A percentile compares a stretch with the other conserved stretches of the same genome.
Conservation (phyloP, 1,140 invertebrate species). For the Lasioglossum baleicum region DNA sequence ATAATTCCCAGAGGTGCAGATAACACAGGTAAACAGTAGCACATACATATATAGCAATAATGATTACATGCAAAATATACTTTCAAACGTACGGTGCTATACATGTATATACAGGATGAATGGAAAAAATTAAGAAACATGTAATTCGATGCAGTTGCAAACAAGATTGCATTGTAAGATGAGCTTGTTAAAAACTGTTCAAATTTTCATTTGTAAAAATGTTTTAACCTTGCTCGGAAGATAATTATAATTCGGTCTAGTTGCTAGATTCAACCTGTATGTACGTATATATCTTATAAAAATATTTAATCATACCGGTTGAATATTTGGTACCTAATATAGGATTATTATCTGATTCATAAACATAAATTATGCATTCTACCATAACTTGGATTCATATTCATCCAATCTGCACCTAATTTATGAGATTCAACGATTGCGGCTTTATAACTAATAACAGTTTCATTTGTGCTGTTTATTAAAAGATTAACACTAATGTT, state of each 20-base stretch:
- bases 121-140: no score
- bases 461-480: not conserved
- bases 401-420: slow-evolving; percentile 26
- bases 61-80: not conserved
- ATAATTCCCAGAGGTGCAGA: slow-evolving; percentile 99
- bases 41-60: slow-evolving; percentile 2
- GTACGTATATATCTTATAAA: not conserved
- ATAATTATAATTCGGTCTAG: no score
- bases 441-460: slow-evolving; percentile 15
- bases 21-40: slow-evolving; percentile 90
- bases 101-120: not conserved
- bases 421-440: not conserved
- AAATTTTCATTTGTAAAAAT: no score
- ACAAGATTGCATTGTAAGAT: no score
- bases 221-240: no score
- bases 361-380: slow-evolving; percentile 25
- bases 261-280: no score
- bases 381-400: slow-evolving; percentile 26
- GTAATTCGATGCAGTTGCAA: no score
- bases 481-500: not conserved
- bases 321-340: slow-evolving; percentile 8
- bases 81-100: not conserved
- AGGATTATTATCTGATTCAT: slow-evolving; percentile 27
- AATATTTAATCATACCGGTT: slow-evolving; percentile 20
- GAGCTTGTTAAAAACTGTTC: no score